These are phyloP conservation scores for Dinocampus coccinellae DNA, from an alignment of 2,888 invertebrate species.

Conservation along the genomic window DNA sequence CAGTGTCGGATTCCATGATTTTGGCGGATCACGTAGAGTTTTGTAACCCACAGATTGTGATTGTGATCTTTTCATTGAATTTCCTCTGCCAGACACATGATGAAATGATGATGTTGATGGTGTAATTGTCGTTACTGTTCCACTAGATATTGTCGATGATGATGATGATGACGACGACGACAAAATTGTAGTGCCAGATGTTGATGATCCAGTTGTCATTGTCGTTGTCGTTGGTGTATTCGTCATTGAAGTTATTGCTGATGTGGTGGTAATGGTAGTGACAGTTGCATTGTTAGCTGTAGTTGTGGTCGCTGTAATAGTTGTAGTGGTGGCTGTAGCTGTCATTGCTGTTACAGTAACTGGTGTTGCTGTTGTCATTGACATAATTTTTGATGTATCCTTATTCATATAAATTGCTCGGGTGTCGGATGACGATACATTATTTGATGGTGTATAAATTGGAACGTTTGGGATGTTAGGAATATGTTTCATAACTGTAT, in stretches of 20 bases:
- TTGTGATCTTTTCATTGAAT: conserved; percentile 47
- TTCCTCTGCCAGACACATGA: conserved; percentile 2
- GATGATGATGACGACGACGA: conserved; percentile 30
- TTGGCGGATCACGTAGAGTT: conserved; percentile 74
- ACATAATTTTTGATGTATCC: conserved; percentile 43
- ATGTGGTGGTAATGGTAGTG: not conserved
- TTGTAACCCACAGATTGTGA: conserved; percentile 72
- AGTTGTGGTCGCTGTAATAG: not conserved
- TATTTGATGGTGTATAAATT: conserved; percentile 59
- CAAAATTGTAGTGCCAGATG: conserved; percentile 46
- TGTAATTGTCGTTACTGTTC: conserved; percentile 47
- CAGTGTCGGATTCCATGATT: conserved; percentile 75
- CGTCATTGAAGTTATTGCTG: not conserved
- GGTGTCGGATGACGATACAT: conserved; percentile 31
- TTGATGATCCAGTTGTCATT: not conserved
- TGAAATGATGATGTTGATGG: not conserved
- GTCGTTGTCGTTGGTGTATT: not conserved
- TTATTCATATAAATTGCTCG: conserved; percentile 33
- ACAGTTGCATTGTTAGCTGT: not conserved
- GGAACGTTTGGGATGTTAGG: conserved; percentile 64
- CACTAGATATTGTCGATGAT: conserved; percentile 13
- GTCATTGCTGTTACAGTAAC: not conserved
- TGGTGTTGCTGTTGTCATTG: conserved; percentile 27
- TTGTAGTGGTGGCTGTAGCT: not conserved
- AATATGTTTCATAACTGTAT: conserved; percentile 51